A percentile compares a stretch with the other conserved stretches of the same genome.
These are phyloP conservation scores for Drosophila nr. medialis DNA, from an alignment of 2,888 invertebrate genomes.

Conservation along the genomic window DNA sequence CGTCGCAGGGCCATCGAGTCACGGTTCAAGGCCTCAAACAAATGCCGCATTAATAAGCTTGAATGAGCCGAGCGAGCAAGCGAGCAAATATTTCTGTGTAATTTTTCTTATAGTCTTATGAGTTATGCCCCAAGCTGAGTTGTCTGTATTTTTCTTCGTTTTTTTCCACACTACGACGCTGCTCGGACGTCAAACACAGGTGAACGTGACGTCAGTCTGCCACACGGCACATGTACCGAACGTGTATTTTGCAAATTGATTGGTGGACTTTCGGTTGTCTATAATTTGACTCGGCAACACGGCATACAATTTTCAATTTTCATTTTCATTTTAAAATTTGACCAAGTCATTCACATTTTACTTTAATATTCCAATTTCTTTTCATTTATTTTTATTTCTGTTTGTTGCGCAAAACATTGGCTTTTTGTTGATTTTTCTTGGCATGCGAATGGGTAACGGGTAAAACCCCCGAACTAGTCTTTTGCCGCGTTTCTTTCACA, in stretches of 20 bases:
- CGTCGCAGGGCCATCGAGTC: slow-evolving; percentile 42
- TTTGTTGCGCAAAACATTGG: neutral
- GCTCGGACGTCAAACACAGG: slow-evolving; percentile 68
- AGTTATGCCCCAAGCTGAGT: slow-evolving; percentile 25
- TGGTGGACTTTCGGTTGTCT: slow-evolving; percentile 27
- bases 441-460: slow-evolving; percentile 32
- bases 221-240: slow-evolving; percentile 22
- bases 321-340: slow-evolving; percentile 19
- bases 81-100: slow-evolving; percentile 12
- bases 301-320: slow-evolving; percentile 16
- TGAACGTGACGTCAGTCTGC: slow-evolving; percentile 66
- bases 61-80: slow-evolving; percentile 10
- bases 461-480: slow-evolving; percentile 50
- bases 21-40: slow-evolving; percentile 50
- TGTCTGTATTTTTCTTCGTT: slow-evolving; percentile 6
- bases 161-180: slow-evolving; percentile 1
- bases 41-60: slow-evolving; percentile 52
- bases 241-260: neutral
- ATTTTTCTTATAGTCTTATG: neutral
- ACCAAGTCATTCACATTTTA: slow-evolving; percentile 57
- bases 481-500: slow-evolving; percentile 24
- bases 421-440: slow-evolving; percentile 38
- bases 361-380: slow-evolving; percentile 26
- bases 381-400: slow-evolving; percentile 10
- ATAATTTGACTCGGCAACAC: slow-evolving; percentile 62